phyloP scores from a whole-genome alignment of 1,140 invertebrate species.

The Drosophila bifasciata region DNA sequence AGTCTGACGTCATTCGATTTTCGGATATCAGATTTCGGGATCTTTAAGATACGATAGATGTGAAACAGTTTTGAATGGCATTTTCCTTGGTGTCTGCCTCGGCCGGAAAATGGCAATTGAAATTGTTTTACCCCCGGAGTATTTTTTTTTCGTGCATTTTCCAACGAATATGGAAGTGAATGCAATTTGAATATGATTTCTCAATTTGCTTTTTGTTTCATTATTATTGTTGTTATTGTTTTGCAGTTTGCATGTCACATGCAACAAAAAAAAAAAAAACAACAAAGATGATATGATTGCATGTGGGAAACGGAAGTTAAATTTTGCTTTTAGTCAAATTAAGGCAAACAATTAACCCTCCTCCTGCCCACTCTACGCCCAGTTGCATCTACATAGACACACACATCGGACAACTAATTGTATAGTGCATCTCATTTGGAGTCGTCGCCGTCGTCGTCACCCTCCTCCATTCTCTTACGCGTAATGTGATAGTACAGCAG shows the following conservation, averaged over 20 bases:
- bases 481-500: no score
- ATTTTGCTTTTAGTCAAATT: constrained; percentile 45
- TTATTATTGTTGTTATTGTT: constrained; percentile 1
- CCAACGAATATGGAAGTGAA: constrained; percentile 23
- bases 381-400: no score
- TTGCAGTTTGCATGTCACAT: constrained; percentile 36
- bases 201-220: constrained; percentile 28
- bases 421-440: no score
- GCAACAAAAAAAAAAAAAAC: constrained; percentile 22
- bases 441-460: no score
- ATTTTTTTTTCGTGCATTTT: constrained; percentile 6
- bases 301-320: constrained; percentile 46
- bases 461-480: no score
- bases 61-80: neutral
- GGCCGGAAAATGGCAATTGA: constrained; percentile 38
- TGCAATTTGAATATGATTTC: constrained; percentile 52
- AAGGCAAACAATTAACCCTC: constrained; percentile 13
- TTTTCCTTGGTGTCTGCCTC: constrained; percentile 16
- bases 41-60: neutral
- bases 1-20: constrained; percentile 31
- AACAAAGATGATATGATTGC: constrained; percentile 15
- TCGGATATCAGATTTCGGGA: constrained; percentile 16
- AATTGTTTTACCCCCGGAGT: neutral
- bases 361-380: constrained; percentile 1
- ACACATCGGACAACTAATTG: constrained; percentile 18